phyloP scores from a whole-genome alignment of 2,888 invertebrate genomes.

The Cheilosia impressa region DNA sequence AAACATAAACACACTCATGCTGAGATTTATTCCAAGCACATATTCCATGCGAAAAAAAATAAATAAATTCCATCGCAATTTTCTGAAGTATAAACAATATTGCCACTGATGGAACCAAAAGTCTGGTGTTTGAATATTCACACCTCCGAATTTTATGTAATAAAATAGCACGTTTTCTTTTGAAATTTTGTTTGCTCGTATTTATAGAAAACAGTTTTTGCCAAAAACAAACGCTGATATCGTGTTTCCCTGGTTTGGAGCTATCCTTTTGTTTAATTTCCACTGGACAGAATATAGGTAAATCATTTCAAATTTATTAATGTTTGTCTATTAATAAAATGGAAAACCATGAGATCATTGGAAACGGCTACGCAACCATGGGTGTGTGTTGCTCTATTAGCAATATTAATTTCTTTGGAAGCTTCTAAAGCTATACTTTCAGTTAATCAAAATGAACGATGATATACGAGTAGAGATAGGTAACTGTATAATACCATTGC shows the following conservation, averaged over 20 bases:
- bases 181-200: slow-evolving; percentile 17
- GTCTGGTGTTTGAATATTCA: slow-evolving; percentile 8
- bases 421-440: not conserved
- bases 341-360: slow-evolving; percentile 39
- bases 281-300: not conserved
- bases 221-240: slow-evolving; percentile 10
- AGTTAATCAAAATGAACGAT: slow-evolving; percentile 34
- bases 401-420: slow-evolving; percentile 21
- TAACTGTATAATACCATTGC: not conserved
- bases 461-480: not conserved
- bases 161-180: slow-evolving; percentile 7
- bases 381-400: slow-evolving; percentile 33
- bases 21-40: slow-evolving; percentile 4
- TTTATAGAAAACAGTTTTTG: slow-evolving; percentile 32
- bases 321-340: slow-evolving; percentile 13
- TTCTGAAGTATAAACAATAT: slow-evolving; percentile 21
- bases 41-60: not conserved
- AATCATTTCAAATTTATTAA: slow-evolving; percentile 31
- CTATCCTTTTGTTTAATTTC: slow-evolving; percentile 11
- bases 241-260: slow-evolving; percentile 25
- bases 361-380: slow-evolving; percentile 1
- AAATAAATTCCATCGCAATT: not conserved
- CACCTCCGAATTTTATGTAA: slow-evolving; percentile 11
- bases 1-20: slow-evolving; percentile 9
- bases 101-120: slow-evolving; percentile 2